A percentile compares a stretch with the other conserved stretches of the same genome.
Evolutionary conservation across 2,888 invertebrate species (phyloP).

Genomic region (Merodon equestris): DNA sequence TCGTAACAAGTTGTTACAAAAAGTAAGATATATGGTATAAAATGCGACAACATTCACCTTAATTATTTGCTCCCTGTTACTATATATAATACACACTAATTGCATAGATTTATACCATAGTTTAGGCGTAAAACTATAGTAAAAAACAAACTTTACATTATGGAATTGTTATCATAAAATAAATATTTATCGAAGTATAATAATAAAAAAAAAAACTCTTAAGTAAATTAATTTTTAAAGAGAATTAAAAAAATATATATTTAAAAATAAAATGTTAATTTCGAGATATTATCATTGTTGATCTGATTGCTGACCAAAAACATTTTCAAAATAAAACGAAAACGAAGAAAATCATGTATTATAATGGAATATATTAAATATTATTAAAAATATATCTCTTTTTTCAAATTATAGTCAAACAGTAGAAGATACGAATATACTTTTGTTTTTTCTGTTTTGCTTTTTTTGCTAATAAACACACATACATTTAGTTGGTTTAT

Average conservation of each 20-base stretch:
- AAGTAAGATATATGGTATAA: no score
- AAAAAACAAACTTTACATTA: conserved; percentile 4
- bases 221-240: no score
- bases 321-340: conserved; percentile 17
- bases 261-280: conserved; percentile 6
- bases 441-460: no score
- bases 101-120: neutral
- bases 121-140: conserved; percentile 8
- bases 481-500: neutral
- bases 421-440: neutral
- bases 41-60: no score
- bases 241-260: conserved; percentile 5
- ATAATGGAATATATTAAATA: conserved; percentile 5
- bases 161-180: conserved; percentile 32
- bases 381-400: conserved; percentile 1
- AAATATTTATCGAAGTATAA: no score
- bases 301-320: conserved; percentile 35
- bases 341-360: no score
- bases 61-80: neutral
- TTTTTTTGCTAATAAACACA: neutral
- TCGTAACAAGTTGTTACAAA: no score
- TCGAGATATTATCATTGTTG: conserved; percentile 33
- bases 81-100: neutral
- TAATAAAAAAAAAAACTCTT: conserved; percentile 16
- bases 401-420: conserved; percentile 1